These are phyloP conservation scores for Smutsia gigantea DNA, from an alignment of 2,797 vertebrate species.

Conservation along the genomic window DNA sequence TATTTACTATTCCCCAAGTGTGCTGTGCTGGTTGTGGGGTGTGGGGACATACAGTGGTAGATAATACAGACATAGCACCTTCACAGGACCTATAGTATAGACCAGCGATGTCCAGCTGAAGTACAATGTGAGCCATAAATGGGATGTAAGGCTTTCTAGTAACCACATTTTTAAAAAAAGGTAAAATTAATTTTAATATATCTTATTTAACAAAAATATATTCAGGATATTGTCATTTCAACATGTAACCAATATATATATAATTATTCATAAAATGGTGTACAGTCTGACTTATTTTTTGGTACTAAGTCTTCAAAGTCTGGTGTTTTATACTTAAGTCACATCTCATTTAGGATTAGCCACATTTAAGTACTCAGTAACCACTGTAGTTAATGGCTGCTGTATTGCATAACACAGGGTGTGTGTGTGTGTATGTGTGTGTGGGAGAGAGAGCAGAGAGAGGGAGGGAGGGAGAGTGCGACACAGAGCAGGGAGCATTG, in stretches of 20 bases:
- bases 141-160: background rate
- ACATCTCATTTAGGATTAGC: background rate
- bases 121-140: background rate
- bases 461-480: background rate
- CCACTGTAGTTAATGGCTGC: background rate
- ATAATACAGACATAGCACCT: background rate
- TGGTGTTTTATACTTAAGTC: background rate
- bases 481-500: background rate
- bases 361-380: background rate
- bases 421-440: background rate
- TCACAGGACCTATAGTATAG: background rate
- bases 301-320: background rate
- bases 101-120: background rate
- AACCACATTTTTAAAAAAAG: background rate
- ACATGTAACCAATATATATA: background rate
- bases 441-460: background rate
- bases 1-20: background rate
- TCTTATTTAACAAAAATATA: slow-evolving; percentile 34
- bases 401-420: background rate
- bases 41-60: background rate
- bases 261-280: background rate
- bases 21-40: background rate
- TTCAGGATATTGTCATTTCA: slow-evolving; percentile 23
- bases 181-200: slow-evolving; percentile 22
- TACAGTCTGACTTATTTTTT: background rate